Evolutionary conservation across 2,113 vertebrate species (phyloP).

Genomic region (Mastomys natalensis): DNA sequence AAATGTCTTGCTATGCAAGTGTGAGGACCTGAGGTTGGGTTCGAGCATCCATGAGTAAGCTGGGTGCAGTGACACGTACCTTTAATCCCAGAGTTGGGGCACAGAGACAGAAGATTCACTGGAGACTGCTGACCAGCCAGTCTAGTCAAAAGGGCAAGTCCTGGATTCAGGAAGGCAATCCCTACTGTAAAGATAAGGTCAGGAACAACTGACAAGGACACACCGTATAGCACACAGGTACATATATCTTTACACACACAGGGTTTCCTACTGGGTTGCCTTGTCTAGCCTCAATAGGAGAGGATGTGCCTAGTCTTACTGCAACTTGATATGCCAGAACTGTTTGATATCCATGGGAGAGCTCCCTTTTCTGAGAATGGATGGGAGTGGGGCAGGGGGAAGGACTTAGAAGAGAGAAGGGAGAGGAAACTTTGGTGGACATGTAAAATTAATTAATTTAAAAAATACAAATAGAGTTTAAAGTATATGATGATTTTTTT

Average conservation of each 20-base stretch:
- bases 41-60: neutral
- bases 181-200: neutral
- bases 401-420: neutral
- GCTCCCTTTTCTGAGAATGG: neutral
- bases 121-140: neutral
- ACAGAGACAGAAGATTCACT: neutral
- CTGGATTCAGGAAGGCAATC: neutral
- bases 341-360: neutral
- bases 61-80: too few relatives aligned
- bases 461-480: slow-evolving; percentile 40
- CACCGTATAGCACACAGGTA: neutral
- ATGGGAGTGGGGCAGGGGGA: neutral
- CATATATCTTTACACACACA: neutral
- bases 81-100: neutral
- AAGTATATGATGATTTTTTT: slow-evolving; percentile 47
- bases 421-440: neutral
- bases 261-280: neutral
- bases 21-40: neutral
- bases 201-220: neutral
- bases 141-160: too few relatives aligned
- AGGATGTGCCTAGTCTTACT: neutral
- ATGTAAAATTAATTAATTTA: neutral
- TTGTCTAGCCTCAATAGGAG: neutral
- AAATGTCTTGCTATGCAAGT: neutral
- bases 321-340: neutral